Base-by-base conservation (phyloP, 2,797 vertebrate genomes). In the Enteromius argenteus region DNA sequence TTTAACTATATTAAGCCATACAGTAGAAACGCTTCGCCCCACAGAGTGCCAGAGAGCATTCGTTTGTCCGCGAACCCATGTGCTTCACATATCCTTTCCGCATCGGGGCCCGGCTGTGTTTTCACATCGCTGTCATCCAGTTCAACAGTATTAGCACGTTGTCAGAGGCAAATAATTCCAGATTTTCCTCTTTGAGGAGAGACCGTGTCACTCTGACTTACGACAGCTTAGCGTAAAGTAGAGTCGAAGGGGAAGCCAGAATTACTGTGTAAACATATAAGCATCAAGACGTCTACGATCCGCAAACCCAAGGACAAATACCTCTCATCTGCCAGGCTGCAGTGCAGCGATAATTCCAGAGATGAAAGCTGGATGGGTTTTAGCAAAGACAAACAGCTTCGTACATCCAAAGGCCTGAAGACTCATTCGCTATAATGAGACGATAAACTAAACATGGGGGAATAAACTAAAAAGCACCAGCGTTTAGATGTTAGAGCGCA, bases 191-290 rank as follows among this genome's bases (percentile, higher is more conserved):
- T 68, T 80, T 35, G 62, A 71, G 77, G 85, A 79, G 75, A 15
- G 51, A 83, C 39, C 32, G 67, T 71, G 80, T 90, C 85, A 75
- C 79, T 83, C 81, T 91, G 89, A 92, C 83, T 87, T 83, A 89
- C 88, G 83, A 85, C 32, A 49, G 80, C 68, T 51, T 67, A 77
- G 85, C 89, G 84, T 87, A 89, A 69, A 66, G 76, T 84, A 86
- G 68, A 19, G 53, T 84, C 5, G 27, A 44, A 23, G 30, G 75
- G 44, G 83, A 88, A 86, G 84, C 72, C 87, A 86, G 76, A 73
- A 42, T 87, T 30, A 67, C 69, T 78, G 68, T 62, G 21, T 67
- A 81, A 86, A 84, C 84, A 81, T 87, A 88, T 78, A 85, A 81
- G 85, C 81, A 81, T 78, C 27, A 51, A 82, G 77, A 76, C 27